Conservation (phyloP, 2,888 invertebrate species). For the Hirtodrosophila alboralis region DNA sequence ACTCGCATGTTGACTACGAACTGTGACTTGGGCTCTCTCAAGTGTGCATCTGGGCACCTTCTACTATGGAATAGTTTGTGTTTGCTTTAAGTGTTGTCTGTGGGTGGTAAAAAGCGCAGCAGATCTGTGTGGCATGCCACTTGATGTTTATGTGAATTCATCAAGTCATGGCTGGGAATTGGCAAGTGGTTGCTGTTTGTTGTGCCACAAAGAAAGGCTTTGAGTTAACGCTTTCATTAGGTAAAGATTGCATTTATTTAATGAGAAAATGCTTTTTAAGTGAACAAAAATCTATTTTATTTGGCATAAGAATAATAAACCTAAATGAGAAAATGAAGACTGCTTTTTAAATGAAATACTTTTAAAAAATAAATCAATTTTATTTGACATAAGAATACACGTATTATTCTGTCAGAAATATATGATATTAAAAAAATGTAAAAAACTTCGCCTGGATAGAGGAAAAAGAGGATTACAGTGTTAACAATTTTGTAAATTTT, state of each 20-base stretch:
- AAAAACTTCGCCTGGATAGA: too few species aligned
- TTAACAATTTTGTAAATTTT: too few species aligned
- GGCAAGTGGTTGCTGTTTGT: slow-evolving; percentile 11
- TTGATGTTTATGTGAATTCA: slow-evolving; percentile 9
- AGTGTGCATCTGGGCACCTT: slow-evolving; percentile 13
- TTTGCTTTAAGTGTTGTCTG: slow-evolving; percentile 11
- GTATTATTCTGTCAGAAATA: too few species aligned
- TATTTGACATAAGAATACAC: too few species aligned
- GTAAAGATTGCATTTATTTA: slow-evolving; percentile 2
- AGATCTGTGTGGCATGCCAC: slow-evolving; percentile 11
- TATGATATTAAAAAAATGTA: too few species aligned
- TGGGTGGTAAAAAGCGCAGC: slow-evolving; percentile 25
- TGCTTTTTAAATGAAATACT: too few species aligned
- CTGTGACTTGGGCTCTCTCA: slow-evolving; percentile 21
- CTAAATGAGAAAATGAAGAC: too few species aligned
- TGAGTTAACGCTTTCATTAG: slow-evolving; percentile 12
- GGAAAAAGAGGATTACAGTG: too few species aligned
- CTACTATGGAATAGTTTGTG: slow-evolving; percentile 11
- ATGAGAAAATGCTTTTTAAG: too few species aligned
- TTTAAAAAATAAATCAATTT: too few species aligned
- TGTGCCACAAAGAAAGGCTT: slow-evolving; percentile 4
- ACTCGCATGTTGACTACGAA: slow-evolving; percentile 27
- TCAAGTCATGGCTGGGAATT: slow-evolving; percentile 12
- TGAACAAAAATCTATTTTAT: too few species aligned
- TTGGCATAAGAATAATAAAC: too few species aligned